A percentile compares a stretch with the other conserved stretches of the same genome.
phyloP scores from a whole-genome alignment of 2,113 vertebrate genomes.

The Trematocara macrostoma region DNA sequence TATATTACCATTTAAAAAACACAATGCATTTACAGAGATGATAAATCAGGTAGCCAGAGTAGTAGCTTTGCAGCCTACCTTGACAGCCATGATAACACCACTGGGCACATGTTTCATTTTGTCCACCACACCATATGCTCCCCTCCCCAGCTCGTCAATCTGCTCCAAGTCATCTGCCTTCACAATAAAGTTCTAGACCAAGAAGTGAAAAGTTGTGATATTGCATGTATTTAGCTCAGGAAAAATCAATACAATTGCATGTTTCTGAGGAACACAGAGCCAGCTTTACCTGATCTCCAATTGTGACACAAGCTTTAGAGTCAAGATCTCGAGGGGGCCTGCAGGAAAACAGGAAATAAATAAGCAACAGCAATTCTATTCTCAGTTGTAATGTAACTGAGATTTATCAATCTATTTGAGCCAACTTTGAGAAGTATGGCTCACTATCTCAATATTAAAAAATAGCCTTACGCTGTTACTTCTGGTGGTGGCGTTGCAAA shows the following conservation, averaged over 20 bases:
- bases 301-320: slow-evolving; percentile 92
- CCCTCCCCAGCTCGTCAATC: slow-evolving; percentile 90
- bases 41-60: slow-evolving; percentile 1
- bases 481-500: slow-evolving; percentile 85
- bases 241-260: neutral
- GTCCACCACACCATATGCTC: slow-evolving; percentile 96
- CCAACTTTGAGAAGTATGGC: neutral
- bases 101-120: slow-evolving; percentile 96
- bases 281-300: slow-evolving; percentile 87
- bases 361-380: neutral
- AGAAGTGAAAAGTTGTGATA: neutral
- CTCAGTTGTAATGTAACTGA: neutral
- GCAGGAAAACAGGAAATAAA: neutral
- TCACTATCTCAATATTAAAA: neutral
- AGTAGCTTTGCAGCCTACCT: slow-evolving; percentile 73
- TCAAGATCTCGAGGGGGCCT: slow-evolving; percentile 95
- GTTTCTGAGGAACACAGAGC: neutral
- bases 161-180: slow-evolving; percentile 97
- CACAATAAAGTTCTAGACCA: slow-evolving; percentile 92
- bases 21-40: neutral
- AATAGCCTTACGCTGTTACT: slow-evolving; percentile 84
- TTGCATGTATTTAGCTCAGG: neutral
- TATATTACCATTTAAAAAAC: slow-evolving; percentile 9
- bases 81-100: slow-evolving; percentile 96
- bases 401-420: neutral